These are phyloP conservation scores for Trachelus iudaicus DNA, from an alignment of 2,888 invertebrate species.

Conservation along the genomic window DNA sequence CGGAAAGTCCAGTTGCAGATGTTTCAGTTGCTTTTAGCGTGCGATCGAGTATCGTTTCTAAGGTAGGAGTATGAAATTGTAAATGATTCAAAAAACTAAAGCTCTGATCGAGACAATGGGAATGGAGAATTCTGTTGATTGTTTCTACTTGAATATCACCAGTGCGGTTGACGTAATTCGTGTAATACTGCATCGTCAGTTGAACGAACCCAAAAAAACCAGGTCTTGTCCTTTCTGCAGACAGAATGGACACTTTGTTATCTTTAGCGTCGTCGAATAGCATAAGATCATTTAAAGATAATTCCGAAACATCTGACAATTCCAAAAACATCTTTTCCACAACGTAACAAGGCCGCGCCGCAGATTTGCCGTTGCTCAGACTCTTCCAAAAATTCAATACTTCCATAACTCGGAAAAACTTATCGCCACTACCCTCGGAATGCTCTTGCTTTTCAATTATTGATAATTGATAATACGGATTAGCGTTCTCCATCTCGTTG, in stretches of 20 bases:
- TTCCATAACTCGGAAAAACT: background rate
- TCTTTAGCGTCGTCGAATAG: slow-evolving; percentile 7
- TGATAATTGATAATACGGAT: background rate
- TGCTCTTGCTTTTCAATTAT: background rate
- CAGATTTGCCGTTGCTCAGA: background rate
- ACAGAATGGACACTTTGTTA: slow-evolving; percentile 5
- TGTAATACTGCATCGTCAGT: slow-evolving; percentile 31
- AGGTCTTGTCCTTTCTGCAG: slow-evolving; percentile 32
- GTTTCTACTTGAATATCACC: slow-evolving; percentile 8
- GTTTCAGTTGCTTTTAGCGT: background rate
- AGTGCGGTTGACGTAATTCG: slow-evolving; percentile 24
- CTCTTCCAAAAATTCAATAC: slow-evolving; percentile 9
- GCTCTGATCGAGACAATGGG: slow-evolving; percentile 24
- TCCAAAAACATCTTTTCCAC: slow-evolving; percentile 14
- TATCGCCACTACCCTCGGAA: background rate
- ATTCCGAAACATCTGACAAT: background rate
- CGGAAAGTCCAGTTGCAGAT: slow-evolving; percentile 2
- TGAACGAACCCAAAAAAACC: slow-evolving; percentile 49
- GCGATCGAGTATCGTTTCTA: slow-evolving; percentile 26
- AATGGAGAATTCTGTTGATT: slow-evolving; percentile 28
- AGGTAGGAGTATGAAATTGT: slow-evolving; percentile 15
- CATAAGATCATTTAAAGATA: background rate
- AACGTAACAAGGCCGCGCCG: slow-evolving; percentile 5
- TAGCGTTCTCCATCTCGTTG: slow-evolving; percentile 12
- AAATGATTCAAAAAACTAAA: slow-evolving; percentile 28